Conservation (phyloP, 2,888 invertebrate species). For the Andricus curvator region DNA sequence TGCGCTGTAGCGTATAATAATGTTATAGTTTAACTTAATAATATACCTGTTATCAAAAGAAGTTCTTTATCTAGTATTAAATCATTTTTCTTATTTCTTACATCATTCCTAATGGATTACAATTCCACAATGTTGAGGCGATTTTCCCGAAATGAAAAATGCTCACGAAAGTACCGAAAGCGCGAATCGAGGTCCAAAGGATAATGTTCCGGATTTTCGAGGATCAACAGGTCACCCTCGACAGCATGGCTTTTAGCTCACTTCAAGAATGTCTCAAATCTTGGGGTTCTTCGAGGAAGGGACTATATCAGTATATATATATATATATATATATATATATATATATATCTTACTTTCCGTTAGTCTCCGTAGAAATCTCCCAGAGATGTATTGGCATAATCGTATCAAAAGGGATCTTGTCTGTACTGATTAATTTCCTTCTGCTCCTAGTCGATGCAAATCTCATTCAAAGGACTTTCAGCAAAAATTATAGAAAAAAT, state of each 20-base stretch:
- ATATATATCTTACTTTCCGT: slow-evolving; percentile 21
- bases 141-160: slow-evolving; percentile 1
- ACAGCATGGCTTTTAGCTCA: slow-evolving; percentile 13
- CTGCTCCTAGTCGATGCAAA: slow-evolving; percentile 22
- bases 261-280: neutral
- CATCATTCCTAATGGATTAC: neutral
- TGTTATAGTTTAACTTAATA: too few relatives aligned
- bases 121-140: neutral
- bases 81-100: neutral
- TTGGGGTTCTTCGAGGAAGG: neutral
- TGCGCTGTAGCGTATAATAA: too few relatives aligned
- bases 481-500: neutral
- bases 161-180: neutral
- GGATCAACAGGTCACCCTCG: slow-evolving; percentile 63
- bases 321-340: neutral
- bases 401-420: slow-evolving; percentile 65
- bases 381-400: slow-evolving; percentile 53
- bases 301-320: neutral
- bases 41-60: too few relatives aligned
- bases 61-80: too few relatives aligned
- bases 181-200: slow-evolving; percentile 54
- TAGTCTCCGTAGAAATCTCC: neutral
- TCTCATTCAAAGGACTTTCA: slow-evolving; percentile 9
- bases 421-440: slow-evolving; percentile 62
- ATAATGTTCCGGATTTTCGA: slow-evolving; percentile 57